phyloP scores from a whole-genome alignment of 2,888 invertebrate genomes.

The Agrypnus murinus region DNA sequence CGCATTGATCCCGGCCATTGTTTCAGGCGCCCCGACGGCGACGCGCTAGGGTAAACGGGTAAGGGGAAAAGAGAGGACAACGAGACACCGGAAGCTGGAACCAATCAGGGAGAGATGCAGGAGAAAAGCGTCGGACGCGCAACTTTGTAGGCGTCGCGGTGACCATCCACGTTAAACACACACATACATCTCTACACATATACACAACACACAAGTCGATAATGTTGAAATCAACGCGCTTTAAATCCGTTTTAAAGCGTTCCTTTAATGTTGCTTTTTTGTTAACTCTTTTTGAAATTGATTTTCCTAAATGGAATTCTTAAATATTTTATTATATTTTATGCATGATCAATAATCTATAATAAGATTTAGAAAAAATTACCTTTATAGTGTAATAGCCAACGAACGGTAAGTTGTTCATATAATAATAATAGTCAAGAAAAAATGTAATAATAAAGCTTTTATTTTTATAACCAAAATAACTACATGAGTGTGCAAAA shows the following conservation, averaged over 20 bases:
- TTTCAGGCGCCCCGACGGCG: constrained; percentile 54
- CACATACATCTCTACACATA: no score
- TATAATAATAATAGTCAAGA: background rate
- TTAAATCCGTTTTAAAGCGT: constrained; percentile 22
- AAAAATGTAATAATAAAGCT: constrained; percentile 29
- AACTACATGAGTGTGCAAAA: constrained; percentile 15
- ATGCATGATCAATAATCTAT: background rate
- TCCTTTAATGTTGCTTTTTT: background rate
- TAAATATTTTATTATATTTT: background rate
- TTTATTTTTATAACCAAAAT: constrained; percentile 23
- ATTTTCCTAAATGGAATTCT: background rate
- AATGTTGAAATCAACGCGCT: constrained; percentile 37
- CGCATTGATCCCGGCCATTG: constrained; percentile 55
- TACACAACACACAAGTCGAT: constrained; percentile 49
- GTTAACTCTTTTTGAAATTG: background rate
- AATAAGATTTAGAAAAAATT: constrained; percentile 17
- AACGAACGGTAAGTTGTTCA: background rate
- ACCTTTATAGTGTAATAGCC: constrained; percentile 1
- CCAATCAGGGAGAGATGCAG: constrained; percentile 61
- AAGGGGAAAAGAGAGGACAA: constrained; percentile 50
- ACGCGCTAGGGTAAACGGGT: constrained; percentile 42
- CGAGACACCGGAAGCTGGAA: constrained; percentile 64
- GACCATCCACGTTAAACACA: constrained; percentile 43
- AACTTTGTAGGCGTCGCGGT: constrained; percentile 51
- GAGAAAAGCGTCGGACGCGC: constrained; percentile 55